Conservation (phyloP, 2,113 vertebrate species). For the Fregata magnificens region DNA sequence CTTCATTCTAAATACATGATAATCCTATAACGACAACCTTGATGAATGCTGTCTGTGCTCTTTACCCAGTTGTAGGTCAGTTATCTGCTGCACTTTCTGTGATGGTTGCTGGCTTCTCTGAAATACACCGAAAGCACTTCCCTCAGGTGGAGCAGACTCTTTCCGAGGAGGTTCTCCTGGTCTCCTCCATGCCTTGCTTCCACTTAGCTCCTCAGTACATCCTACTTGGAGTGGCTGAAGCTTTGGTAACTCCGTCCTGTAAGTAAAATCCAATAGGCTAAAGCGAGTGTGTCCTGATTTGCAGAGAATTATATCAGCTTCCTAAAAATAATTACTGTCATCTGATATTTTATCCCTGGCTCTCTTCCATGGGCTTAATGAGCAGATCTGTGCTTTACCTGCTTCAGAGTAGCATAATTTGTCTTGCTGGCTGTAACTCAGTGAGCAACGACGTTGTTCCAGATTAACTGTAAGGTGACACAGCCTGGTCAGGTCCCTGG, state of each 20-base stretch:
- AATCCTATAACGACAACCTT: background rate
- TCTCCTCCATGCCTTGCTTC: conserved; percentile 89
- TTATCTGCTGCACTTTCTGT: conserved; percentile 79
- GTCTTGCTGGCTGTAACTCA: background rate
- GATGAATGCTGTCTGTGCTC: background rate
- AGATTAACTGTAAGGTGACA: background rate
- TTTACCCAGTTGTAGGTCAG: conserved; percentile 81
- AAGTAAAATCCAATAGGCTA: conserved; percentile 52
- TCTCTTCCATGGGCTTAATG: background rate
- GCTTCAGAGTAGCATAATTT: background rate
- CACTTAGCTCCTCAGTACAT: conserved; percentile 87
- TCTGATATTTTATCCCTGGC: background rate
- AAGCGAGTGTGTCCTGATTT: background rate
- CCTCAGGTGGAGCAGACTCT: conserved; percentile 81
- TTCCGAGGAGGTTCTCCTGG: conserved; percentile 79
- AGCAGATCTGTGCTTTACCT: conserved; percentile 18
- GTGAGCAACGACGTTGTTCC: background rate
- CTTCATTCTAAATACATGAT: background rate
- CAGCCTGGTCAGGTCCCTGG: background rate
- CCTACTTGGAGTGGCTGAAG: conserved; percentile 89
- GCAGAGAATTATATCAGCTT: background rate
- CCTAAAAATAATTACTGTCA: background rate
- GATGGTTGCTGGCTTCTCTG: conserved; percentile 82
- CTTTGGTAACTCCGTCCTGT: conserved; percentile 88
- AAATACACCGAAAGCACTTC: conserved; percentile 83